Base-by-base conservation (phyloP, 2,113 vertebrate species). In the Plecturocebus donacophilus region DNA sequence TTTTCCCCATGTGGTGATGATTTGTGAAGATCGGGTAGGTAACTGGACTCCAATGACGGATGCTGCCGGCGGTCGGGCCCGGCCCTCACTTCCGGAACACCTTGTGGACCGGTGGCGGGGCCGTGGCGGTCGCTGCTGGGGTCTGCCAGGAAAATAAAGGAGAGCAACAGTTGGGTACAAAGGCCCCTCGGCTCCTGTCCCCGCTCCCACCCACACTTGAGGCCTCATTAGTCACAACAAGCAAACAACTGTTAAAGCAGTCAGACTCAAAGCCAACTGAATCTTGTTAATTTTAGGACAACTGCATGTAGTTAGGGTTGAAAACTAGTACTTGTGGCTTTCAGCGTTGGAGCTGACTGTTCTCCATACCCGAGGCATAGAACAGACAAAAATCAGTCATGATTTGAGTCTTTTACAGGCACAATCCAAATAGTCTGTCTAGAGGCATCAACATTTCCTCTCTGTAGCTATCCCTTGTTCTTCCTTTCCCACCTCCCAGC, bases 41-140 rank as follows among this genome's bases (percentile, higher is more conserved):
- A 98, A 99, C 99, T 99, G 99, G 99, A 99, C 99, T 99, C 99
- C 98, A 98, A 99, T 98, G 99, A 98, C 96, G 98, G 98, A 97
- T 98, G 98, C 98, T 99, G 99, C 98, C 99, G 99, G 98, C 99
- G 99, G 97, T 98, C 96, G 1, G 98, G 99, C 96, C 95, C 77
- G 45, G 98, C 68, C 98, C 98, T 99, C 99, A 99, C 98, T 99
- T 99, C 99, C 99, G 99, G 98, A 99, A 99, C 97, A 99, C 99
- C 99, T 99, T 99, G 99, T 99, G 99, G 98, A 99, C 99, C 98
- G 99, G 99, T 64, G 99, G 98, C 89, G 99, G 99, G 95, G 98
- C 98, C 98, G 99, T 98, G 98, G 99, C 99, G 98, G 99, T 99
- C 99, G 99, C 98, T 98, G 99, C 98, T 98, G 99, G 98, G 98